Conservation (phyloP, 2,797 vertebrate species). For the Threskiornis aethiopicus region DNA sequence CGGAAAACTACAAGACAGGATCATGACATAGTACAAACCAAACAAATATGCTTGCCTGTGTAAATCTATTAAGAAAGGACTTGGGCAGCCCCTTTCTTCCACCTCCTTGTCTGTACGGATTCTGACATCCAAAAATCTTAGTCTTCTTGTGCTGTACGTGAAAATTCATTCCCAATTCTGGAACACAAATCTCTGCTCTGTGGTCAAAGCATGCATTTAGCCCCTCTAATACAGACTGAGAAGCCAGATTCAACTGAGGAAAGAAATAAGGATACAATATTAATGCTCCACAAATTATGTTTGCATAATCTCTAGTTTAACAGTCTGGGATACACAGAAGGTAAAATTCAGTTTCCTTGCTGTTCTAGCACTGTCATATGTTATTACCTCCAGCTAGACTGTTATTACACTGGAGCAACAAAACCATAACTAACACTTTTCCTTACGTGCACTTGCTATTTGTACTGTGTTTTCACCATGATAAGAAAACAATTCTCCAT, state of each 20-base stretch:
- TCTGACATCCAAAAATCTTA: conserved; percentile 97
- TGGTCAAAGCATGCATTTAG: conserved; percentile 98
- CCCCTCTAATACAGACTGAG: conserved; percentile 95
- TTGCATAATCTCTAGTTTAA: not conserved
- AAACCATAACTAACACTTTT: not conserved
- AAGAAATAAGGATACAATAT: not conserved
- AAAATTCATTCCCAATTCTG: conserved; percentile 92
- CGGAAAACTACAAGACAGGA: not conserved
- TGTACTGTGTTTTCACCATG: not conserved
- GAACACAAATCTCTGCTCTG: conserved; percentile 92
- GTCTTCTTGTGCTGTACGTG: conserved; percentile 92
- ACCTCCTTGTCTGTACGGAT: conserved; percentile 95
- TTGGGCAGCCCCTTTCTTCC: conserved; percentile 94
- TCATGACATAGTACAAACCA: not conserved
- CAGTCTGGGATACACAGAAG: not conserved
- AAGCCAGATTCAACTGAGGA: conserved; percentile 89
- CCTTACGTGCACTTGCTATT: not conserved
- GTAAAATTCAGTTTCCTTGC: not conserved
- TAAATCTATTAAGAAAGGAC: conserved; percentile 97
- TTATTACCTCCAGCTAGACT: not conserved
- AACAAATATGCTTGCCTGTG: conserved; percentile 81
- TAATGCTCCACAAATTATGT: not conserved
- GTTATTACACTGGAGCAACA: not conserved
- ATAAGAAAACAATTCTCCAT: not conserved
- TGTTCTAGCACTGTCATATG: not conserved